Base-by-base conservation (phyloP, 35 echinoderm and acorn worm species). In the Chiridota heheva region DNA sequence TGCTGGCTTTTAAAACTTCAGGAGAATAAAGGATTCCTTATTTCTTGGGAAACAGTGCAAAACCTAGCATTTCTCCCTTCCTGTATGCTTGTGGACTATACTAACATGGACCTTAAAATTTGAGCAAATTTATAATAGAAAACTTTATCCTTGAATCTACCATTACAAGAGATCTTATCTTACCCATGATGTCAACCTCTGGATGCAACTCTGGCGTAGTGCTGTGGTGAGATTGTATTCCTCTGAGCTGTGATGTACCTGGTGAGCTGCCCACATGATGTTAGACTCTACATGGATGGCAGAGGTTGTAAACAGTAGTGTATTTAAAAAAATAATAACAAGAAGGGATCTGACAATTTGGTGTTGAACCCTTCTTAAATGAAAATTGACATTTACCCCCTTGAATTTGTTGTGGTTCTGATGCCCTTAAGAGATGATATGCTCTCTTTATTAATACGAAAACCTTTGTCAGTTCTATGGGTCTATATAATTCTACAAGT, bases 241-340 rank as follows among this genome's bases (percentile, higher is more conserved):
- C 65, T 96, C 91, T 7, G 91, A 95, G 67, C 91, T 95, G 51
- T 95, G 91, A 73, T 95, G 91, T n/a, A 89, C 86, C 82, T 96
- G 91, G 63, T 96, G 91, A 36, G 86, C 74, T 67, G 86, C 86
- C 91, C 91, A 96, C 17, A 96, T 73, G n/a, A 96, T 59, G 41
- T 96, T 96, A 34, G 90, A 81, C 63, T 87, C 85, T 87, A 47
- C n/a, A 74, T 13, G 18, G 30, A 27, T 18, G 8, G 16, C n/a
- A 69, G 42, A 69, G 24, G 24, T 56, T 16, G 16, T 18, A 51
- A 51, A 1, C 16, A 60, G 7, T 36, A 15, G 13, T 36, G 63
- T 17, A 66, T 36, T 29, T 16, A 66, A 66, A 31, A 66, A 22
- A 35, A 55, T 25, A 55, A 15, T 25, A 55, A 25, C 24, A 55